Evolutionary conservation across 2,797 vertebrate species (phyloP).

Genomic region (Lycodopsis pacificus): DNA sequence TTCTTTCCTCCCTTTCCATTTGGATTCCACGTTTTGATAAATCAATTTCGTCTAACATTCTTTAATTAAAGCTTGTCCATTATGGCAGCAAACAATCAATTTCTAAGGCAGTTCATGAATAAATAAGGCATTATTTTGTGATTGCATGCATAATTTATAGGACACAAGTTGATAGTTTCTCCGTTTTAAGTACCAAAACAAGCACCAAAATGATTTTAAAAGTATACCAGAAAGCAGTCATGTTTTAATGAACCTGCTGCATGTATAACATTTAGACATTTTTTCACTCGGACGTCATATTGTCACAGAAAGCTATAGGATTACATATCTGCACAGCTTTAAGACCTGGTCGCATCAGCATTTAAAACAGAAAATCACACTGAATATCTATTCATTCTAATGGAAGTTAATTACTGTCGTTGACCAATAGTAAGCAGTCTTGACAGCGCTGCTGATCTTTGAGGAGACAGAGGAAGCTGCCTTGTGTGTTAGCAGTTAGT

Average conservation of each 20-base stretch:
- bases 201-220: not conserved
- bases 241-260: not conserved
- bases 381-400: not conserved
- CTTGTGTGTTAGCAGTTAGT: too few species aligned
- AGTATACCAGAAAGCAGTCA: not conserved
- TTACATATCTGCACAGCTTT: not conserved
- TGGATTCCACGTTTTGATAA: constrained; percentile 30
- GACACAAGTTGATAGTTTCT: not conserved
- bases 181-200: not conserved
- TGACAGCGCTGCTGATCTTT: not conserved
- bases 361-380: not conserved
- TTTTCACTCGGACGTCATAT: not conserved
- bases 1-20: not conserved
- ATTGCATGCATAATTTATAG: constrained; percentile 39
- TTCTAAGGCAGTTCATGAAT: not conserved
- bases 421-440: not conserved
- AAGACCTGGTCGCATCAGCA: not conserved
- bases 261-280: not conserved
- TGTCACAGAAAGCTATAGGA: not conserved
- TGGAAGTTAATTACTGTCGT: not conserved
- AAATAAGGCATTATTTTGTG: constrained; percentile 33
- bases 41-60: constrained; percentile 29
- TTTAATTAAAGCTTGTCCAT: constrained; percentile 26
- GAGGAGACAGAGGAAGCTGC: not conserved
- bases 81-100: constrained; percentile 17